phyloP scores from a whole-genome alignment of 2,113 vertebrate genomes.

The Nannospalax galili region DNA sequence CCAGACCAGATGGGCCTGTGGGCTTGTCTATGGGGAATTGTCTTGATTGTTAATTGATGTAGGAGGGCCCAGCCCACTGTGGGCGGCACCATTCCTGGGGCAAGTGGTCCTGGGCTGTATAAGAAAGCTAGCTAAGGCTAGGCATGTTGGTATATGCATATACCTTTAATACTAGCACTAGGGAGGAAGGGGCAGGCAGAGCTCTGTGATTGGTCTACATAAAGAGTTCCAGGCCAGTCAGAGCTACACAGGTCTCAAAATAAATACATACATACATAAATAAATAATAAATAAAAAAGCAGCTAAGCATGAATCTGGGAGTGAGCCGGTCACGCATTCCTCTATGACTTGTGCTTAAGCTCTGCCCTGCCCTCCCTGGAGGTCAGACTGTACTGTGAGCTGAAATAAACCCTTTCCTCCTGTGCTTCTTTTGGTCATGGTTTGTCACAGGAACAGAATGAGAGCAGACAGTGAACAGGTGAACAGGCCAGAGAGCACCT shows the following conservation, averaged over 20 bases:
- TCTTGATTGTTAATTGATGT: neutral
- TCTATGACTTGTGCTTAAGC: neutral
- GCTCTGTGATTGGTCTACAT: no score
- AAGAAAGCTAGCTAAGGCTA: neutral
- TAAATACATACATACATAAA: no score
- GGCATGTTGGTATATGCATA: no score
- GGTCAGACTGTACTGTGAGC: neutral
- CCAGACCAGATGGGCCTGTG: neutral
- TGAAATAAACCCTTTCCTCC: neutral
- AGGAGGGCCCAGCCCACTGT: neutral
- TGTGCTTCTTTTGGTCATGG: neutral
- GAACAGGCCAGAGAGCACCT: neutral
- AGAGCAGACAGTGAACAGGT: neutral
- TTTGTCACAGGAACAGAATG: neutral
- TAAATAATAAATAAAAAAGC: no score
- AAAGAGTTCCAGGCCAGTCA: no score
- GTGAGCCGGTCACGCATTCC: neutral
- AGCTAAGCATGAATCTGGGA: neutral
- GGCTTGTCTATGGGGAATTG: neutral
- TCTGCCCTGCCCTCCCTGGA: neutral
- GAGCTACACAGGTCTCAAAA: no score
- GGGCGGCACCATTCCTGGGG: neutral
- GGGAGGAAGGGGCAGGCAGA: no score
- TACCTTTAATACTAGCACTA: no score
- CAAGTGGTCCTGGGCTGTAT: neutral